Percentiles rank a stretch among this genome's conserved stretches.
These are phyloP conservation scores for Tetraodon nigroviridis DNA, from an alignment of 2,113 vertebrate species.

Conservation along the genomic window DNA sequence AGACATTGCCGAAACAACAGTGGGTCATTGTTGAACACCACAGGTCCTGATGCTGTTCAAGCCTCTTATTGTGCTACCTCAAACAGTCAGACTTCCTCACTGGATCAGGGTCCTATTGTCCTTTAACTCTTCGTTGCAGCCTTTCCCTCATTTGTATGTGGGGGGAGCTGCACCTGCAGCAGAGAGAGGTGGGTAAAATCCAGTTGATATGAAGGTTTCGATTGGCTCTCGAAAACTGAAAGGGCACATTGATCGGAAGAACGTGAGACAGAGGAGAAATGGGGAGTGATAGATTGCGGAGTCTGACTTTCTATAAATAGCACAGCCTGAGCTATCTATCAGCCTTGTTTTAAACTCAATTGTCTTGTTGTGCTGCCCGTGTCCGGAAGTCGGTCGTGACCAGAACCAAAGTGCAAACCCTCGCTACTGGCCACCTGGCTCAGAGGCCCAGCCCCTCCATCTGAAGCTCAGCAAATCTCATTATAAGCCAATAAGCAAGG, in stretches of 20 bases:
- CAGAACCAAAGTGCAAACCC: conserved; percentile 1
- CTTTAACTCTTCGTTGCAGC: conserved; percentile 2
- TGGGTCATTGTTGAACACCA: no score
- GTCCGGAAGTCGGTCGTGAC: conserved; percentile 16
- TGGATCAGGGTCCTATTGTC: background rate
- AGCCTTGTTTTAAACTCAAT: conserved; percentile 3
- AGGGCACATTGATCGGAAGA: conserved; percentile 6
- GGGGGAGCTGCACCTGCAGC: conserved; percentile 20
- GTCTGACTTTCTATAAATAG: conserved; percentile 53
- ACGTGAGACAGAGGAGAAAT: background rate
- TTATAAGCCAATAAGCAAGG: conserved; percentile 62
- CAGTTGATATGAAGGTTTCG: conserved; percentile 14
- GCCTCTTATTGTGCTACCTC: no score
- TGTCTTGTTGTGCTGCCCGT: background rate
- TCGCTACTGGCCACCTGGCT: background rate
- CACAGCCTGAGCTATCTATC: conserved; percentile 5
- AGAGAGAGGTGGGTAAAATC: conserved; percentile 26
- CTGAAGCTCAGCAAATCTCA: conserved; percentile 58
- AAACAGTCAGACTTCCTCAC: no score
- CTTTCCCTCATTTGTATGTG: background rate
- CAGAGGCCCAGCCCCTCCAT: conserved; percentile 10
- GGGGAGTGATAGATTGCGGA: conserved; percentile 6
- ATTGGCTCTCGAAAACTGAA: conserved; percentile 14
- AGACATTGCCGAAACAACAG: no score
- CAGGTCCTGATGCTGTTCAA: no score